These are phyloP conservation scores for Sesia bembeciformis DNA, from an alignment of 2,888 invertebrate genomes.

Conservation along the genomic window DNA sequence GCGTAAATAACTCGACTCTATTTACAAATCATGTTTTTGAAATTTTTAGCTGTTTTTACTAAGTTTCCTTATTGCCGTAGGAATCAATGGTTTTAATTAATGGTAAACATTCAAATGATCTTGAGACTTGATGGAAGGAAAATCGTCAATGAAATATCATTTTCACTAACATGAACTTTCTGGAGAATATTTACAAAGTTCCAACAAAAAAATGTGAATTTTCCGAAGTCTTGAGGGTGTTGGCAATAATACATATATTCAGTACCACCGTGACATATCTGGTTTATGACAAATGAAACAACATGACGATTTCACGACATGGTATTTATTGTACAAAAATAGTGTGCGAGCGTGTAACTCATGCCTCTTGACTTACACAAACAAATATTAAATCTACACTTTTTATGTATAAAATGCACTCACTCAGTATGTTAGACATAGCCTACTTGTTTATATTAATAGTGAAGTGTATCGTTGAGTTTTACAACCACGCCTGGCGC, in stretches of 20 bases:
- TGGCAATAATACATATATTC: no score
- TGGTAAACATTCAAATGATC: neutral
- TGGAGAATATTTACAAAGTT: no score
- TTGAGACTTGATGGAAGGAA: no score
- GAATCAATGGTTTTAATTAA: no score
- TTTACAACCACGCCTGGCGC: conserved; percentile 54
- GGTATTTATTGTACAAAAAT: conserved; percentile 75
- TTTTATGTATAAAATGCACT: conserved; percentile 70
- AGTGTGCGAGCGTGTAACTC: conserved; percentile 71
- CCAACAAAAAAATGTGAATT: no score
- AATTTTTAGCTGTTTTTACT: conserved; percentile 7
- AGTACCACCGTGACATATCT: no score
- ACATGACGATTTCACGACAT: conserved; percentile 56
- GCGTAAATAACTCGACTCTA: conserved; percentile 43
- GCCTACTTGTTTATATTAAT: conserved; percentile 59
- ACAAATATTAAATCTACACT: conserved; percentile 61
- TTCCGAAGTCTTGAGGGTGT: no score
- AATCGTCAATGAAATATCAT: no score
- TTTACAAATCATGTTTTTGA: conserved; percentile 43
- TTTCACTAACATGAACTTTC: no score
- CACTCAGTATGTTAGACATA: conserved; percentile 69
- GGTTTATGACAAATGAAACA: conserved; percentile 65
- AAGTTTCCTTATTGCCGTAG: no score
- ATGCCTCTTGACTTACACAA: conserved; percentile 68
- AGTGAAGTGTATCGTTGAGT: conserved; percentile 65